Conservation (phyloP, 2,888 invertebrate species). For the Polietes domitor region DNA sequence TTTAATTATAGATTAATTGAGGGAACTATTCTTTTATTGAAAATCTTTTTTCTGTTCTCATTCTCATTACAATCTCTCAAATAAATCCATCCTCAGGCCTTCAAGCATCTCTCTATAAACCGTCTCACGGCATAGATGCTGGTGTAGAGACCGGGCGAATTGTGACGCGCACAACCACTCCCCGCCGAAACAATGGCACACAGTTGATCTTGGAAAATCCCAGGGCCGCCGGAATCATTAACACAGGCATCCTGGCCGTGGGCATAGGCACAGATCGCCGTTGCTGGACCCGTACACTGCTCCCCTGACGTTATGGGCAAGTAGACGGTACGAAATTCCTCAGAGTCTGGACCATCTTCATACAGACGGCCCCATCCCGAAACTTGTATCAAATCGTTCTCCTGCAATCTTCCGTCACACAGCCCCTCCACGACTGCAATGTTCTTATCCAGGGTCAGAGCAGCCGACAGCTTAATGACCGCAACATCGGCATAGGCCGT, state of each 20-base stretch:
- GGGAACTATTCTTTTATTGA: too few species aligned
- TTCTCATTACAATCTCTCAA: too few species aligned
- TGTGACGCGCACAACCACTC: background rate
- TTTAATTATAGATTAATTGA: too few species aligned
- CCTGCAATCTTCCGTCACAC: background rate
- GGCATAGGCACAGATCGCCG: background rate
- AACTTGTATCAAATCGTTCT: background rate
- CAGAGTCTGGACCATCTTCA: too few species aligned
- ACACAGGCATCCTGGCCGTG: background rate
- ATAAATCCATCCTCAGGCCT: background rate
- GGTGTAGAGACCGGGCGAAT: background rate
- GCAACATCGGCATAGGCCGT: background rate
- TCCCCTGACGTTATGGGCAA: background rate
- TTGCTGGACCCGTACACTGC: background rate
- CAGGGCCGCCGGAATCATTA: background rate
- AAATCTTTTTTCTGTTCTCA: too few species aligned
- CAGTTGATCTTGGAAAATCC: background rate
- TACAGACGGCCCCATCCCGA: background rate
- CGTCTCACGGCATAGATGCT: background rate
- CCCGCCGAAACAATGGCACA: conserved; percentile 4
- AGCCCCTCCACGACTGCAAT: background rate
- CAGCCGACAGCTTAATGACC: background rate
- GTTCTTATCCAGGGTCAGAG: background rate
- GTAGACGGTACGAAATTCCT: background rate
- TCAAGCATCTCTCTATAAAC: background rate